Conservation (phyloP, 23 tunicate species). For the Oikopleura dioica region DNA sequence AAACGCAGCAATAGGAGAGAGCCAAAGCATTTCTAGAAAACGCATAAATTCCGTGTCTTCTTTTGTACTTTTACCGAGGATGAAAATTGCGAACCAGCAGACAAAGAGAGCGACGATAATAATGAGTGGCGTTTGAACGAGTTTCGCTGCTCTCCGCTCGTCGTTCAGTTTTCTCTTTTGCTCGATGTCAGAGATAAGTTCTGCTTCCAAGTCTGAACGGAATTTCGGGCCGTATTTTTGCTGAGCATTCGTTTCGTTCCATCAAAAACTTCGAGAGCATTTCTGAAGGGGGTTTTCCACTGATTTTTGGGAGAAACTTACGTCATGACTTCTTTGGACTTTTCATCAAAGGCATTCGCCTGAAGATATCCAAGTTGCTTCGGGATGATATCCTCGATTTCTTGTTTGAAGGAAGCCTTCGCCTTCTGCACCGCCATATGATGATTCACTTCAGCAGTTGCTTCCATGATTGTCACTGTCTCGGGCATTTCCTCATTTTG, state of each 20-base stretch:
- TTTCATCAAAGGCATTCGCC: background rate
- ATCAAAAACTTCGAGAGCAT: background rate
- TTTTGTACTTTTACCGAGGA: background rate
- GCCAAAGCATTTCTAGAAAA: too few species aligned
- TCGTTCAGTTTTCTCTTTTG: background rate
- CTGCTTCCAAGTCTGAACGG: background rate
- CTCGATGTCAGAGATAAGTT: background rate
- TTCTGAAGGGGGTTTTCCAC: background rate
- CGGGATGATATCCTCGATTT: background rate
- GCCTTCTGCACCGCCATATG: background rate
- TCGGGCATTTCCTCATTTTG: background rate
- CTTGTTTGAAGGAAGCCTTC: background rate
- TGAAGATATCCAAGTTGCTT: background rate
- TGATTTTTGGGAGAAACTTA: too few species aligned
- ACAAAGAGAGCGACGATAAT: background rate
- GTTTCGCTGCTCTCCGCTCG: background rate
- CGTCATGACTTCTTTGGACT: background rate
- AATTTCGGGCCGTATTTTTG: background rate
- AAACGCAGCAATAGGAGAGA: background rate
- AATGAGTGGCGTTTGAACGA: background rate
- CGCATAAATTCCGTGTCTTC: too few species aligned
- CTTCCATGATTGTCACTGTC: background rate
- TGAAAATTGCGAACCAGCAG: background rate
- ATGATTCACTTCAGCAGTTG: background rate
- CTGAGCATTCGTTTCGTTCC: background rate